Base-by-base conservation (phyloP, 2,888 invertebrate genomes). In the Phortica okadai region DNA sequence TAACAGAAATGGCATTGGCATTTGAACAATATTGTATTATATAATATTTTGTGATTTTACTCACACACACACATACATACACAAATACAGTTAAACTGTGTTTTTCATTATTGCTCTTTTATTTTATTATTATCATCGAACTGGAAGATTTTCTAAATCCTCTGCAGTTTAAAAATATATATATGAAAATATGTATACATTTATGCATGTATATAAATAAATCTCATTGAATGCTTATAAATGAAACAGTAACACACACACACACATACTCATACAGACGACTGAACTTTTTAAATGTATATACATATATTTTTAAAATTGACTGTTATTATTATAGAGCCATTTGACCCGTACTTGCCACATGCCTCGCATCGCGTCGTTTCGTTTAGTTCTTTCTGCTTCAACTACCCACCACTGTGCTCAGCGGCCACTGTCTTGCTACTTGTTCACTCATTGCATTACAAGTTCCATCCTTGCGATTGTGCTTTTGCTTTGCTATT, bases 291-390 rank as follows among this genome's bases (percentile, higher is more conserved):
- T 33, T 33, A 33, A 33, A 33, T 33, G 33, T 33, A 64, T 64
- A 10, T 33, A 64, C 41, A 10, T 64, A 64, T 64, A 33, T 64
- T 64, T 64, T 33, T 33, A 64, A 21, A 64, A 64, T 64, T 64
- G 64, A 64, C 64, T 64, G 64, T 64, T 64, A 64, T 64, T 64
- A 33, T 33, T 64, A 33, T 41, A 64, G 25, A 59, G 59, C 64
- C 11, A 64, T 50, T 50, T 14, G 50, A 50, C 50, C 50, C 50
- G 14, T 14, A 50, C 50, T 50, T 50, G 50, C 50, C 64, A 14
- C 41, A 2, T 41, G 4, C 41, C 21, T 33, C 8, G 21, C 21
- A 21, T 2, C 59, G 59, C 25, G 16, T 59, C 59, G 25, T 16
- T 21, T 59, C 3, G 21, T 21, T 16, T 7, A 5, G 21, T 59